These are phyloP conservation scores for Resseliella maxima DNA, from an alignment of 2,888 invertebrate genomes.

Conservation along the genomic window DNA sequence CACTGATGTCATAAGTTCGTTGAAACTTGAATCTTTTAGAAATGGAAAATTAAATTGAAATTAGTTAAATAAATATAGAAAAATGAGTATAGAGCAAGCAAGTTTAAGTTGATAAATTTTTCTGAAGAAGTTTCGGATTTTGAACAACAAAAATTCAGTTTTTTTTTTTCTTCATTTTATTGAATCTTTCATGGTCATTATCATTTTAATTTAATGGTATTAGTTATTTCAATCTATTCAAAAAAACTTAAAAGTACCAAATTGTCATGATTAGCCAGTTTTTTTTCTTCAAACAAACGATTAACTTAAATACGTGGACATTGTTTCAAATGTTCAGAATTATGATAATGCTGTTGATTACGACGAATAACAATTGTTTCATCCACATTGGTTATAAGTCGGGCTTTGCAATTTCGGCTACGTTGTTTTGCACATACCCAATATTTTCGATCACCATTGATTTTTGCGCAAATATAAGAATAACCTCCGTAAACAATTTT, in stretches of 20 bases:
- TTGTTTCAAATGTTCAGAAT: neutral
- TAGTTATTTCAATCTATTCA: no score
- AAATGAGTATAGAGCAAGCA: no score
- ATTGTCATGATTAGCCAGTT: no score
- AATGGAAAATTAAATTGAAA: neutral
- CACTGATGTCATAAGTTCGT: neutral
- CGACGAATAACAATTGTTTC: constrained; percentile 62
- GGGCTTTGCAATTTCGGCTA: constrained; percentile 64
- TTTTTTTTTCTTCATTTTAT: no score
- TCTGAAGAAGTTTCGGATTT: no score
- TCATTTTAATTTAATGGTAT: no score
- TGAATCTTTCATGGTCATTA: no score
- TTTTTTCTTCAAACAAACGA: no score
- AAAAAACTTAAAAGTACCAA: no score
- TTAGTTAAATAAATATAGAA: neutral
- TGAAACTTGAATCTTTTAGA: neutral
- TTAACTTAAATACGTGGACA: neutral
- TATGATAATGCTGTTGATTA: constrained; percentile 63
- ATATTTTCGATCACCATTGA: constrained; percentile 63
- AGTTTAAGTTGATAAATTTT: no score
- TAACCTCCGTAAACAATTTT: constrained; percentile 63
- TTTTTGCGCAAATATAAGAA: constrained; percentile 64
- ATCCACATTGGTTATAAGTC: constrained; percentile 62
- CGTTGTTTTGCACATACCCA: constrained; percentile 65
- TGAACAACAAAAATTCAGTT: no score